A percentile compares a stretch with the other conserved stretches of the same genome.
phyloP scores from a whole-genome alignment of 2,797 vertebrate species.

The Acanthiza pusilla region DNA sequence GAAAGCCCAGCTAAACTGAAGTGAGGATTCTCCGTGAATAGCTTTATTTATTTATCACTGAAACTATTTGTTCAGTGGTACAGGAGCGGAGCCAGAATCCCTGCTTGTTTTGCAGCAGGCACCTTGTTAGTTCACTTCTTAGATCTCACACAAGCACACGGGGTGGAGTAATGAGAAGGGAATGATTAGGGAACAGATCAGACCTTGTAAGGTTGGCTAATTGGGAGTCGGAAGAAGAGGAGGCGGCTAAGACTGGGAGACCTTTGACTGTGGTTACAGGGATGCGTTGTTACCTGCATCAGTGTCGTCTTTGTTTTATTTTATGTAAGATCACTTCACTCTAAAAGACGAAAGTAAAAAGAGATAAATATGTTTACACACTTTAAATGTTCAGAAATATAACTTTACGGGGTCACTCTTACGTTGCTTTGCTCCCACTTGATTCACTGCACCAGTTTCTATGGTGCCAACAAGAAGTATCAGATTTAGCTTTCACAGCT shows the following conservation, averaged over 20 bases:
- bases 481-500: background rate
- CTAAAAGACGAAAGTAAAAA: background rate
- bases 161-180: background rate
- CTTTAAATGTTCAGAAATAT: conserved; percentile 22
- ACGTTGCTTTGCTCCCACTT: background rate
- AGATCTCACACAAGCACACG: background rate
- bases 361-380: background rate
- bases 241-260: background rate
- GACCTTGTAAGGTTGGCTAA: background rate
- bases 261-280: background rate
- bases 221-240: background rate
- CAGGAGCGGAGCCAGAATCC: background rate
- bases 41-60: conserved; percentile 48
- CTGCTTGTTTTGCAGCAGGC: conserved; percentile 27
- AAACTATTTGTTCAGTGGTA: background rate
- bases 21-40: background rate
- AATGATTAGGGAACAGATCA: background rate
- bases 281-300: background rate
- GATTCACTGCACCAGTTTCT: conserved; percentile 14
- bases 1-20: background rate
- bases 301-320: background rate
- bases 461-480: background rate
- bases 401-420: background rate
- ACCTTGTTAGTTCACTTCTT: conserved; percentile 23
- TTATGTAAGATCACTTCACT: background rate